Evolutionary conservation across 2,888 invertebrate species (phyloP), one percentile per base, ranked within the genome.

Genomic region (Lasius platythorax): DNA sequence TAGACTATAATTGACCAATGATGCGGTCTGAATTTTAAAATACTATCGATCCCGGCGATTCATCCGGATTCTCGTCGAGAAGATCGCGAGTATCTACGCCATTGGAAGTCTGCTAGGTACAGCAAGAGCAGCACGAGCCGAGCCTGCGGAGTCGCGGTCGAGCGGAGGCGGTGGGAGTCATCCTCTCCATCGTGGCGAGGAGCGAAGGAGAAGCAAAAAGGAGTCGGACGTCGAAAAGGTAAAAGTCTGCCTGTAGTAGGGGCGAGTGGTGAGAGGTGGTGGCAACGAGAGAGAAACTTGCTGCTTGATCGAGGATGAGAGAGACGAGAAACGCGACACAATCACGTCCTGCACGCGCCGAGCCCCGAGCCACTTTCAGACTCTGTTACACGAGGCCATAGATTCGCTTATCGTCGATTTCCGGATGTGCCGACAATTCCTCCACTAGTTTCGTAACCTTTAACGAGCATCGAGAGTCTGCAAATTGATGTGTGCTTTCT

Each of bases 321-420:
- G 86, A 89, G 75, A 61, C 56, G 61, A 56, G 68, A 84, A 30
- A 78, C 86, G 93, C 94, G 93, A 93, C 93, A 94, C 94, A 94
- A 94, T 94, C 94, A 94, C 94, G 94, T 94, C 93, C 93, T 94
- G 94, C 94, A 94, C 94, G 94, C 94, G 94, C 94, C 94, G 94
- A 91, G 94, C 93, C 93, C 91, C 93, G 92, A 93, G 94, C 94
- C 92, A 93, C 92, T 93, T 92, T 89, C 88, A 92, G 93, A 82
- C 93, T 72, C 88, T 89, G 93, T 91, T 94, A 94, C 94, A 94
- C 93, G 94, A 93, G 89, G 93, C 88, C 18, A 83, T 53, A 23
- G 64, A 12, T 28, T 78, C 73, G 84, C 74, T 78, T 84, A 67
- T 74, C 66, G 67, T 70, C 73, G 30, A 84, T 82, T 84, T 84